Base-by-base conservation (phyloP, 2,888 invertebrate genomes). In the Amphipoea oculea region DNA sequence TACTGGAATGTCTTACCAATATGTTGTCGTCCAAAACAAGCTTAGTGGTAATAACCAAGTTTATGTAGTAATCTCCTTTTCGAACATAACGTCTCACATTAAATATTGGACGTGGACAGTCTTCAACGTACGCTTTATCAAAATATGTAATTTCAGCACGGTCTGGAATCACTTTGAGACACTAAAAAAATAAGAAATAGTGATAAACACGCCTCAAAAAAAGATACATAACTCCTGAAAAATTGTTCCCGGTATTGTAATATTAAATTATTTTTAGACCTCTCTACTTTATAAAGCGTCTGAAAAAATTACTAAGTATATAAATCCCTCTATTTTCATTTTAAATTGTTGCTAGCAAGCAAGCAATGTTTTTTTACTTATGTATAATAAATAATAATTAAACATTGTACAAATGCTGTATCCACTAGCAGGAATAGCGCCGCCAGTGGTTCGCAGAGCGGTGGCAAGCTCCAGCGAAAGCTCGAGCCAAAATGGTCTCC, bases 51-150 rank as follows among this genome's bases (percentile, higher is more conserved):
- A 73, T 73, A 0, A 14, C 0, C 0, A 79, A 0, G 14, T 79
- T 80, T 1, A 69, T 0, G 12, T 20, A 73, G 63, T 80, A 80
- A 5, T 73, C 80, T 48, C 80, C 80, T 45, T 36, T 79, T 23
- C 80, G 40, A 23, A 9, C 51, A 42, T 73, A 73, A 4, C 80
- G 79, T 63, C 80, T 57, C 40, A 79, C 79, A 51, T 80, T 80
- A 1, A 69, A n/a, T 67, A 36, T 40, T 12, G 29, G 7, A 36
- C 36, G 2, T 36, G 36, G 36, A 3, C 36, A 36, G 2, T 63
- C 68, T 69, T 69, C 73, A n/a, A 65, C 5, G 3, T 62, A 57
- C 12, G 0, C 14, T 23, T 48, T 57, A 63, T 73, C 57, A 36
- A 9, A n/a, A n/a, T 29, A 51, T 9, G 5, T 5, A 3, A 73